Evolutionary conservation across 2,113 vertebrate species (phyloP).

Genomic region (Bubo blakistoni): DNA sequence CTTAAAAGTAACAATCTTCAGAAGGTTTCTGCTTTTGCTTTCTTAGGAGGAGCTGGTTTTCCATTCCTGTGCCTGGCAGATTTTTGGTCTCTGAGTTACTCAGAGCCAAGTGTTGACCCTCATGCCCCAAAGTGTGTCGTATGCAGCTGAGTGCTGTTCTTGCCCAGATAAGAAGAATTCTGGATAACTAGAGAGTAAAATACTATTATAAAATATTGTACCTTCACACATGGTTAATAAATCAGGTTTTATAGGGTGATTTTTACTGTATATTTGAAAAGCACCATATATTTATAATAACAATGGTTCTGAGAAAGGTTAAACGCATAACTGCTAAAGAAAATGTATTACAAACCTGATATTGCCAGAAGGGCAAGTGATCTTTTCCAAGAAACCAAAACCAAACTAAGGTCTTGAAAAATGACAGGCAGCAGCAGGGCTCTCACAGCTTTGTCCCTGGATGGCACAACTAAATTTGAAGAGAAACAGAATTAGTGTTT

Average conservation of each 20-base stretch:
- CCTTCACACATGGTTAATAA: not conserved
- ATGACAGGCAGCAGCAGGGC: not conserved
- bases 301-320: constrained; percentile 18
- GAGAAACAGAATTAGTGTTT: not conserved
- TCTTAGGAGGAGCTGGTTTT: not conserved
- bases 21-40: not conserved
- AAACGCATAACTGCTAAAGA: not conserved
- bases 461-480: not conserved
- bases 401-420: not conserved
- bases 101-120: not conserved
- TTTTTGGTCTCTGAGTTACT: not conserved
- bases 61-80: accelerated
- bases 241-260: not conserved
- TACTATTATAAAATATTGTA: not conserved
- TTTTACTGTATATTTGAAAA: constrained; percentile 18
- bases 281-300: not conserved
- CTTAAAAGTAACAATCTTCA: not conserved
- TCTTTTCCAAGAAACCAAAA: not conserved
- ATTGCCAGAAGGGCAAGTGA: not conserved
- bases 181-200: not conserved
- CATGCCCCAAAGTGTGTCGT: accelerated
- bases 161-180: not conserved
- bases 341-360: not conserved
- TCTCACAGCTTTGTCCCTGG: not conserved
- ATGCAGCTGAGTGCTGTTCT: not conserved